Base-by-base conservation (phyloP, 2,888 invertebrate genomes). In the Leucania comma region DNA sequence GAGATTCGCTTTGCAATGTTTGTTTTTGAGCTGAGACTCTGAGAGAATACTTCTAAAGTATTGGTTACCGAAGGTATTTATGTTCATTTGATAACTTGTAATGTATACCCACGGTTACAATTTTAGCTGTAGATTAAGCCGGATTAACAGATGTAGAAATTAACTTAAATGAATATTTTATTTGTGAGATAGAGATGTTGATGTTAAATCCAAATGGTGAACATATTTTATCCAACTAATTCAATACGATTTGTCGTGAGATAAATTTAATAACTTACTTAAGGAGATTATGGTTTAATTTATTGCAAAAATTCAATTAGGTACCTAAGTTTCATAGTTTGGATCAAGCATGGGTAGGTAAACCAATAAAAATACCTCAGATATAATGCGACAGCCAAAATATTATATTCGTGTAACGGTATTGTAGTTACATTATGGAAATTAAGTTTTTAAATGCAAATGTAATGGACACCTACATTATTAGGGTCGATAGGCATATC, bases 1-100 rank as follows among this genome's bases (percentile, higher is more conserved):
- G 79, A 77, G 87, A 88, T 90, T 90, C 86, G 88, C 88, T 85
- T 89, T 87, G 86, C 84, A 79, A 82, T 88, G 85, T 90, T 90
- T 88, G 79, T 69, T 87, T 87, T 87, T 48, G 74, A 81, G 80
- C 63, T 77, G 75, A 57, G 72, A 20, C 80, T 79, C 62, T 75
- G 74, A 56, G 72, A 14, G 68, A 71, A 78, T 74, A 81, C 71
- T 76, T 85, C 78, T 73, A 75, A 73, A 54, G 78, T 69, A 71
- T 81, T 68, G 35, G 56, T 80, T 75, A 72, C 70, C 54, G 68
- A 22, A 35, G 20, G 10, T 20, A 56, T 46, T 69, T 67, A 38
- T 2, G 38, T 29, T 63, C 67, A 62, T 73, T 69, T 65, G 57
- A 68, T 75, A 73, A 80, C 71, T 63, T 51, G 70, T 68, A 63